Percentiles rank a stretch among this genome's conserved stretches.
phyloP scores from a whole-genome alignment of 2,797 vertebrate species.

The Scomberomorus guttatus region DNA sequence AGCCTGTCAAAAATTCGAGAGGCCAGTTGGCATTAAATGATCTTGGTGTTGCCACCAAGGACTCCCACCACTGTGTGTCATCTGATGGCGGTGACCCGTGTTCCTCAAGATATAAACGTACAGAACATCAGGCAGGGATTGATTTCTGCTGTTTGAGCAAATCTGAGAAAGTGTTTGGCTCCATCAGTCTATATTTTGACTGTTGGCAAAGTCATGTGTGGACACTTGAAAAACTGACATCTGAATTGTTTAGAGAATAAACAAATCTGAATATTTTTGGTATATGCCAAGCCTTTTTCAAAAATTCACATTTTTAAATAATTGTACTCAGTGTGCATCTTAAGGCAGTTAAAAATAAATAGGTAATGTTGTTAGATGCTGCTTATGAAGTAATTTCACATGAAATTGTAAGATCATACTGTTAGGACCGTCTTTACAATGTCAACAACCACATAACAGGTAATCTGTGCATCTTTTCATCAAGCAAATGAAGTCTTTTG shows the following conservation, averaged over 20 bases:
- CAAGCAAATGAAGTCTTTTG: constrained; percentile 8
- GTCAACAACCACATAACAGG: constrained; percentile 10
- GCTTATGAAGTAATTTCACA: constrained; percentile 1
- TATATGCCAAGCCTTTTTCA: neutral
- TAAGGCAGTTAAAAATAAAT: constrained; percentile 22
- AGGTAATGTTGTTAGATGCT: neutral
- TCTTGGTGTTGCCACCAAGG: neutral
- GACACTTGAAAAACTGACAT: constrained; percentile 22
- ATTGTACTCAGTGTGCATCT: constrained; percentile 2
- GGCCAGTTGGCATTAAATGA: constrained; percentile 8
- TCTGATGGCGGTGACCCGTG: constrained; percentile 19
- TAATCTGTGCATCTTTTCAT: constrained; percentile 3
- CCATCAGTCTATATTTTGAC: constrained; percentile 6
- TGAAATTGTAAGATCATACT: neutral
- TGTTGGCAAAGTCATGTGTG: constrained; percentile 16
- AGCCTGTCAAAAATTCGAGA: constrained; percentile 4
- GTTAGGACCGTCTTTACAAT: neutral
- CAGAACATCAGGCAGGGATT: constrained; percentile 3
- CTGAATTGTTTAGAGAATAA: constrained; percentile 33
- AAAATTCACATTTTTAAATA: constrained; percentile 23
- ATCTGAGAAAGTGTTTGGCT: constrained; percentile 2
- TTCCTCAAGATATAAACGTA: constrained; percentile 28
- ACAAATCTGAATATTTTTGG: constrained; percentile 23
- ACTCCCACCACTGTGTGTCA: constrained; percentile 8
- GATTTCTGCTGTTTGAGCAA: constrained; percentile 21